Evolutionary conservation across 2,888 invertebrate genomes (phyloP), one percentile per base, ranked within the genome.

Genomic region (Tridacna gigas): DNA sequence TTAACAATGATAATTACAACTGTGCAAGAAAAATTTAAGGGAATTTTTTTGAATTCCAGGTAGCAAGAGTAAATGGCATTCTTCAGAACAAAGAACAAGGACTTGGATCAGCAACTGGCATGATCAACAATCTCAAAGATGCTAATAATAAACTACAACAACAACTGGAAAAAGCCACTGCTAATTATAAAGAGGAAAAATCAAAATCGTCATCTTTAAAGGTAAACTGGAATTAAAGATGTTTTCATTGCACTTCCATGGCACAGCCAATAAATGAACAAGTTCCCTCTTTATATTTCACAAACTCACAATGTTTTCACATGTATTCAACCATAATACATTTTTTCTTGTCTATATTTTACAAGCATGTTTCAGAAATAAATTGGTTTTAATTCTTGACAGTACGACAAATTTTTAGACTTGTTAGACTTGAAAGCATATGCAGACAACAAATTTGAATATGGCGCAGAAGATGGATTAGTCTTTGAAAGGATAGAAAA

Each of bases 51-150:
- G 15, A 65, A 60, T 67, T 80, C 18, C 83, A 94, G 94, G 90
- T 94, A 60, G 76, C 88, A n/a, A 86, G 93, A 73, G 84, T 94
- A 20, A 91, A 92, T 79, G 84, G 79, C 20, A 79, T 93, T 45
- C 88, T 94, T n/a, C 84, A 90, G 66, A 92, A 94, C 25, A 92
- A 92, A 75, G 92, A 93, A 74, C 82, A 89, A 22, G 94, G 94
- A 51, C 89, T 94, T 12, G 94, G 93, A 0, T 90, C 93, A 25
- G 94, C 93, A 0, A 92, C 92, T 11, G 84, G 90, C 12, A 90
- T 93, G 81, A 87, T 94, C 75, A 90, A 84, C 81, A 92, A 88
- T 76, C 89, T 94, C 26, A 91, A 91, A 81, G 91, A 93, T 18
- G 90, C 91, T 9, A 88, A 90, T 12, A 86, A 88, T 22, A 77